These are phyloP conservation scores for Dryoscopus gambensis DNA, from an alignment of 2,113 vertebrate species.

Conservation along the genomic window DNA sequence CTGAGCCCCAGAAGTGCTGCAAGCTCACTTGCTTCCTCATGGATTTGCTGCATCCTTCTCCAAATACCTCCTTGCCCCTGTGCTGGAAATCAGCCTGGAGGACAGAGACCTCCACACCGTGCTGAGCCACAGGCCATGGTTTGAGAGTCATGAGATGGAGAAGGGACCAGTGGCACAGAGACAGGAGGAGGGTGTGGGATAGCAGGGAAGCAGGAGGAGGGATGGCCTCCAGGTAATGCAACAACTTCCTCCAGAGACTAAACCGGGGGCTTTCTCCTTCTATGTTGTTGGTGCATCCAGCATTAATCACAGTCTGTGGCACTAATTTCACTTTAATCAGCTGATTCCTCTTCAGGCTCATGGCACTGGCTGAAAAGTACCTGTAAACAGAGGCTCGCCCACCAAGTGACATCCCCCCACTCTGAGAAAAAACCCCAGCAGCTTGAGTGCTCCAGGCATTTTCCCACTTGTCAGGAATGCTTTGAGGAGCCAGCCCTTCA, in stretches of 20 bases:
- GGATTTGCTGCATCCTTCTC: background rate
- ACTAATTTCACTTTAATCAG: background rate
- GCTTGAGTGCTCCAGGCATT: background rate
- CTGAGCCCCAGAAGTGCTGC: background rate
- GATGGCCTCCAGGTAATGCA: background rate
- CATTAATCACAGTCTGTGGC: background rate
- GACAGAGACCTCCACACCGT: background rate
- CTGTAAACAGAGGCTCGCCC: background rate
- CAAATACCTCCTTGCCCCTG: background rate
- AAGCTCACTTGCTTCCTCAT: background rate
- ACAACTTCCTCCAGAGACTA: background rate
- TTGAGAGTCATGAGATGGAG: background rate
- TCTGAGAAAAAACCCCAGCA: background rate
- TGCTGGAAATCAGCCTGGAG: background rate
- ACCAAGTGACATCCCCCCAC: background rate
- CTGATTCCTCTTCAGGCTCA: background rate
- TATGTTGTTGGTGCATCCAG: fast-evolving
- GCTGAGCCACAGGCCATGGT: background rate
- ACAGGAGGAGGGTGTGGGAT: background rate
- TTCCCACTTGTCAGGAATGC: background rate
- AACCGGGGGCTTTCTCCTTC: background rate
- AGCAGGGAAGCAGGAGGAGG: background rate
- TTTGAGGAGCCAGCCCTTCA: background rate
- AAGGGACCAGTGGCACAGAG: background rate
- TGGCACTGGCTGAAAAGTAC: background rate